Evolutionary conservation across 2,113 vertebrate genomes (phyloP).

Genomic region (Daubentonia madagascariensis): DNA sequence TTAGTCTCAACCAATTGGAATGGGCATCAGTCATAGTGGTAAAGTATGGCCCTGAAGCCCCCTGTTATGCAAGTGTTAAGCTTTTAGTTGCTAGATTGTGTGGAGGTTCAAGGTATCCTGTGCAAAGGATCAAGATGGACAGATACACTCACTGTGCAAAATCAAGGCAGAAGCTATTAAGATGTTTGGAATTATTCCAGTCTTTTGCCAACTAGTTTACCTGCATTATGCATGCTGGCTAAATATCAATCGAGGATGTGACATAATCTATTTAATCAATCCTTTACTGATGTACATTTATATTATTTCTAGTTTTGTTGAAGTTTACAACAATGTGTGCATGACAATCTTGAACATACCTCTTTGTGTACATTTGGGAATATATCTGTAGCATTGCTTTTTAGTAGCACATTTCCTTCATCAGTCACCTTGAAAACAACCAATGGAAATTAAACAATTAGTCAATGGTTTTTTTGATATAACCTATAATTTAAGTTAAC

Average conservation of each 20-base stretch:
- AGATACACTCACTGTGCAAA: neutral
- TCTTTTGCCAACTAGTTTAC: neutral
- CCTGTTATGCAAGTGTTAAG: neutral
- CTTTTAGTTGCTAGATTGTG: neutral
- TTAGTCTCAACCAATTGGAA: neutral
- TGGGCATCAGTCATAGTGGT: neutral
- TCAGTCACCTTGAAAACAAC: neutral
- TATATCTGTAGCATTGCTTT: neutral
- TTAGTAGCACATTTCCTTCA: neutral
- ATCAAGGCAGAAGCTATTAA: neutral
- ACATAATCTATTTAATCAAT: neutral
- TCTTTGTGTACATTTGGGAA: neutral
- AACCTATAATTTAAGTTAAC: neutral
- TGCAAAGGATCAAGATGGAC: neutral
- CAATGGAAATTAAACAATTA: neutral
- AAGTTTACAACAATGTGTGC: neutral
- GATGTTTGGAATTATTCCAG: neutral
- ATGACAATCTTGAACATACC: neutral
- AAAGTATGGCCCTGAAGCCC: neutral
- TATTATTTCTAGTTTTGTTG: neutral
- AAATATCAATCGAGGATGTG: neutral
- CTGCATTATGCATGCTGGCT: neutral
- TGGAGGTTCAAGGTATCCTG: neutral
- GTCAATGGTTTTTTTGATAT: neutral
- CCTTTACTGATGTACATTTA: neutral